A percentile compares a stretch with the other conserved stretches of the same genome.
Evolutionary conservation across 2,888 invertebrate species (phyloP).

Genomic region (Habroteleia sp.): DNA sequence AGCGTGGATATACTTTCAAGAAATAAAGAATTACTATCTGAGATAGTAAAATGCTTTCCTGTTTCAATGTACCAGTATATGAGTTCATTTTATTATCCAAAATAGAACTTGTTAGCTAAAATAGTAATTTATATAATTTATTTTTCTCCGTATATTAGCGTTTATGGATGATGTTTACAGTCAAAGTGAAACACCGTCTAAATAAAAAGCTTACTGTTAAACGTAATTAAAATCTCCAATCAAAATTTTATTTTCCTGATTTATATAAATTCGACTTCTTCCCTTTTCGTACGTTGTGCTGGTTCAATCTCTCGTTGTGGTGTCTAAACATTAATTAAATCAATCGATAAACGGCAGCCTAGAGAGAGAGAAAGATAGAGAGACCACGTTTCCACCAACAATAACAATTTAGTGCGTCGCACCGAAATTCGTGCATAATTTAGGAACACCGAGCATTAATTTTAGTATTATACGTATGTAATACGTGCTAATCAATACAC

Average conservation of each 20-base stretch:
- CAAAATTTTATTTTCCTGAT: not conserved
- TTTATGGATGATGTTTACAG: too few species aligned
- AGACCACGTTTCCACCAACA: conserved; percentile 18
- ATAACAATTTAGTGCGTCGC: conserved; percentile 35
- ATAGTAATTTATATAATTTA: too few species aligned
- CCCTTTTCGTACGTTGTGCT: conserved; percentile 7
- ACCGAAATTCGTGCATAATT: conserved; percentile 46
- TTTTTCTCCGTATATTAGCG: too few species aligned
- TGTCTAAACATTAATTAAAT: conserved; percentile 33
- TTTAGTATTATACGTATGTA: conserved; percentile 40
- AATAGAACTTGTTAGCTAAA: too few species aligned
- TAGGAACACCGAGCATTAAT: conserved; percentile 36
- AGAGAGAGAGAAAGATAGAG: not conserved
- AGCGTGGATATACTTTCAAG: too few species aligned
- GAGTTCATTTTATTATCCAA: too few species aligned
- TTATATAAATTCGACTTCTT: not conserved
- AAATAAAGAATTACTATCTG: too few species aligned
- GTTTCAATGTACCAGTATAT: too few species aligned
- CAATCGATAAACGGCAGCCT: conserved; percentile 17
- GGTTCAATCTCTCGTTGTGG: conserved; percentile 8
- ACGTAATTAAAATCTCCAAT: too few species aligned
- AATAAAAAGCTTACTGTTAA: too few species aligned
- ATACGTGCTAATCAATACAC: conserved; percentile 48
- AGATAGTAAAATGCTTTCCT: too few species aligned
- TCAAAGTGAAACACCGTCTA: too few species aligned